These are phyloP conservation scores for Haemorhous mexicanus DNA, from an alignment of 2,113 vertebrate genomes.

Conservation along the genomic window DNA sequence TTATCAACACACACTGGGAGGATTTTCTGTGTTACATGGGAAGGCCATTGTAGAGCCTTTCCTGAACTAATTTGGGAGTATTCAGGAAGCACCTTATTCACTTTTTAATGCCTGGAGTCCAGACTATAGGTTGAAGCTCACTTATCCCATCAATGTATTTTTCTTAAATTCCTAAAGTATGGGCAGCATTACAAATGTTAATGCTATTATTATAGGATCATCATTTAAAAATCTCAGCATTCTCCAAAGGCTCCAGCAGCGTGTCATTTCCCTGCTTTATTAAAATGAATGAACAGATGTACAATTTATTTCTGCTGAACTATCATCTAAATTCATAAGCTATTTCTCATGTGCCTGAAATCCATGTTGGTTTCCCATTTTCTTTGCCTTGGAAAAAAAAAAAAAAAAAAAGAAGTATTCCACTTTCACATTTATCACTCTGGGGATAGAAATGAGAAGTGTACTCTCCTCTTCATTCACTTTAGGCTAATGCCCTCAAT, in stretches of 20 bases:
- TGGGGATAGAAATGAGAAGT: constrained; percentile 56
- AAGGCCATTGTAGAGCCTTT: not conserved
- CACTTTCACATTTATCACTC: constrained; percentile 70
- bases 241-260: constrained; percentile 68
- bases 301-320: constrained; percentile 77
- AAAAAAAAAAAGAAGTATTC: constrained; percentile 11
- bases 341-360: constrained; percentile 81
- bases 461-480: constrained; percentile 65
- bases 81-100: constrained; percentile 31
- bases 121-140: not conserved
- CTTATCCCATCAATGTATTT: constrained; percentile 70
- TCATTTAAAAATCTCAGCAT: constrained; percentile 69
- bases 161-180: constrained; percentile 64
- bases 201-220: constrained; percentile 71
- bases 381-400: constrained; percentile 59
- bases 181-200: constrained; percentile 74
- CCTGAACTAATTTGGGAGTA: constrained; percentile 24
- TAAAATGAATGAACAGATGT: constrained; percentile 88
- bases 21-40: constrained; percentile 7
- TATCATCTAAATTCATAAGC: constrained; percentile 85
- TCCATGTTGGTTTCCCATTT: constrained; percentile 73
- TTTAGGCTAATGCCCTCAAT: constrained; percentile 66
- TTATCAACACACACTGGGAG: constrained; percentile 15
- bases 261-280: constrained; percentile 80
- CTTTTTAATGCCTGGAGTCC: constrained; percentile 55